Evolutionary conservation across 2,113 vertebrate genomes (phyloP).

Genomic region (Benthochromis sp.): DNA sequence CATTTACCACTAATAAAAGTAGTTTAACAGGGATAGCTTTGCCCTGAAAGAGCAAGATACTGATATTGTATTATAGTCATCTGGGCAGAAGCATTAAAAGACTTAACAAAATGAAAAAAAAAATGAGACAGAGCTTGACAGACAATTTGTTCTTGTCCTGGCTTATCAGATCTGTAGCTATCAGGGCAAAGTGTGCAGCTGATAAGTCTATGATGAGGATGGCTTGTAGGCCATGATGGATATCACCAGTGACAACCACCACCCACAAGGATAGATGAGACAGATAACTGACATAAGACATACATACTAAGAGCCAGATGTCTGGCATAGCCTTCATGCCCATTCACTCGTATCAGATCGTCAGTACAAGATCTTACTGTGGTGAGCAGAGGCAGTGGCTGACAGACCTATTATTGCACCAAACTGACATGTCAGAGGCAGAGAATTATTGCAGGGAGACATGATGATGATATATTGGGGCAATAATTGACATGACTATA

Average conservation of each 20-base stretch:
- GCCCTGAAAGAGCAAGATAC: not conserved
- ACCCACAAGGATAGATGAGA: constrained; percentile 12
- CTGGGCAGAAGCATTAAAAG: not conserved
- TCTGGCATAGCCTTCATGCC: not conserved
- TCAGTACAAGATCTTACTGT: not conserved
- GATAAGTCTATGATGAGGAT: constrained; percentile 27
- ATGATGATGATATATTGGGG: constrained; percentile 20
- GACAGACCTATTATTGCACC: constrained; percentile 7
- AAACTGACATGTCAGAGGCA: constrained; percentile 7
- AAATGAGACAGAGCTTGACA: not conserved
- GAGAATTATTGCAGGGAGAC: not conserved
- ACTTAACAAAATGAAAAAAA: not conserved
- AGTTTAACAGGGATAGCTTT: not conserved
- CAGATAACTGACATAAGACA: constrained; percentile 38
- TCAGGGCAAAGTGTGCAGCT: not conserved
- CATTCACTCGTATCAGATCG: constrained; percentile 6
- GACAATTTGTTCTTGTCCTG: constrained; percentile 37
- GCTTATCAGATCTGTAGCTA: constrained; percentile 22
- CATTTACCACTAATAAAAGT: not conserved
- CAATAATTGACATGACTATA: constrained; percentile 6
- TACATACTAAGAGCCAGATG: not conserved
- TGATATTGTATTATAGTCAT: not conserved
- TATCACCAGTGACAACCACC: constrained; percentile 38
- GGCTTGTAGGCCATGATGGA: constrained; percentile 20
- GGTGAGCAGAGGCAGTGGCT: not conserved